Percentiles rank a stretch among this genome's conserved stretches.
Conservation (phyloP, 2,113 vertebrate genomes). For the Ornithorhynchus anatinus region DNA sequence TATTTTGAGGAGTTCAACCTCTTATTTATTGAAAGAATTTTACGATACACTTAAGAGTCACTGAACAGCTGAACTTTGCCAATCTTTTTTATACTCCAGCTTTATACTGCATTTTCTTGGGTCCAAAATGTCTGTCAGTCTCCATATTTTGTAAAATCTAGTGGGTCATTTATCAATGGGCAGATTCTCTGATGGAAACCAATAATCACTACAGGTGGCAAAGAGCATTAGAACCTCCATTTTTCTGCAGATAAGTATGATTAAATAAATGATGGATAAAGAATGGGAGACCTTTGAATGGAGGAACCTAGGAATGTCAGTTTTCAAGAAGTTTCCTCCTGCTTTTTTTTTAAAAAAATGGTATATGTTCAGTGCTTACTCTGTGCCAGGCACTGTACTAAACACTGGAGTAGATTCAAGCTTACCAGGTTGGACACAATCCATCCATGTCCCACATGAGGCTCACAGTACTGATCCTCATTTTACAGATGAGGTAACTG, state of each 20-base stretch:
- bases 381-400: no score
- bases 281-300: no score
- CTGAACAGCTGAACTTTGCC: slow-evolving; percentile 9
- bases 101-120: not conserved
- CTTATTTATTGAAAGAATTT: slow-evolving; percentile 36
- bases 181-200: not conserved
- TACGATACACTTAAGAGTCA: slow-evolving; percentile 11
- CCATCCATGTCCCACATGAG: no score
- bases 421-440: no score
- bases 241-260: not conserved
- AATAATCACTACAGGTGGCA: not conserved
- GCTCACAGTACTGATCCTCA: no score
- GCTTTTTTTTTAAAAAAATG: no score
- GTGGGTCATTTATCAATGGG: no score
- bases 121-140: not conserved
- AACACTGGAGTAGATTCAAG: no score
- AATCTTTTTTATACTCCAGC: not conserved
- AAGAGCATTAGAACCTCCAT: not conserved
- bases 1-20: slow-evolving; percentile 29
- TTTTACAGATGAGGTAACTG: no score
- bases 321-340: no score
- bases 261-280: not conserved
- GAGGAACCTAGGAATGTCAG: no score
- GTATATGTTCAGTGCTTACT: no score
- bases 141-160: slow-evolving; percentile 2